These are phyloP conservation scores for Ennomos fuscantarius DNA, from an alignment of 2,888 invertebrate species.

Conservation along the genomic window DNA sequence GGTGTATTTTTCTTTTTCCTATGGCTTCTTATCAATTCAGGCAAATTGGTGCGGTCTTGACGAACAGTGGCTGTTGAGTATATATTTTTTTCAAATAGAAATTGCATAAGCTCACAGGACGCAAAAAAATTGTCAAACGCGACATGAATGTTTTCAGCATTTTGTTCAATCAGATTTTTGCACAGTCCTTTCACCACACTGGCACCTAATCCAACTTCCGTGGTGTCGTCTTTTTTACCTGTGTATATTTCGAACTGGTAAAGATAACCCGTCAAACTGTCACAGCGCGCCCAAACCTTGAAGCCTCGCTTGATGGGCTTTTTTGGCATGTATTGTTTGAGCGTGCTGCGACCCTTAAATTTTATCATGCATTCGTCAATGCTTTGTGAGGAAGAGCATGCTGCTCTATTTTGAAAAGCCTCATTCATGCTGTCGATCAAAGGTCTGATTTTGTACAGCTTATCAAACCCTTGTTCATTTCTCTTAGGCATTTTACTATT, in stretches of 20 bases:
- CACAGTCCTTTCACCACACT: no score
- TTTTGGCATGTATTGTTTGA: conserved; percentile 16
- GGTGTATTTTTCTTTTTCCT: conserved; percentile 21
- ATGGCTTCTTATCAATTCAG: conserved; percentile 20
- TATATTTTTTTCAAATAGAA: no score
- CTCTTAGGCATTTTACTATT: no score
- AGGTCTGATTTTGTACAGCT: conserved; percentile 29
- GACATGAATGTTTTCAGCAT: no score
- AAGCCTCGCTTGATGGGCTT: conserved; percentile 8
- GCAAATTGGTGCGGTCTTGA: conserved; percentile 21
- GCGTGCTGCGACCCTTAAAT: conserved; percentile 9
- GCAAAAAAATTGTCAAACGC: no score
- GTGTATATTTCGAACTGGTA: no score
- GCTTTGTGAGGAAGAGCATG: conserved; percentile 23
- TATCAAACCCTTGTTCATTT: conserved; percentile 19
- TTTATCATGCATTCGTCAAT: conserved; percentile 11
- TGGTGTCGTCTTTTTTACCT: no score
- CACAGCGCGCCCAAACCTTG: conserved; percentile 4
- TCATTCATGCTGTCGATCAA: conserved; percentile 27
- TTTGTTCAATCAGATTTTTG: no score
- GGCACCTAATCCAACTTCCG: no score
- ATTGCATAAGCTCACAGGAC: no score
- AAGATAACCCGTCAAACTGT: conserved; percentile 5
- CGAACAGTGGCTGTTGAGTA: conserved; percentile 25
- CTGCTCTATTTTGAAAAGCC: conserved; percentile 27